These are phyloP conservation scores for Ctenodactylus gundi DNA, from an alignment of 2,113 vertebrate genomes.

Conservation along the genomic window DNA sequence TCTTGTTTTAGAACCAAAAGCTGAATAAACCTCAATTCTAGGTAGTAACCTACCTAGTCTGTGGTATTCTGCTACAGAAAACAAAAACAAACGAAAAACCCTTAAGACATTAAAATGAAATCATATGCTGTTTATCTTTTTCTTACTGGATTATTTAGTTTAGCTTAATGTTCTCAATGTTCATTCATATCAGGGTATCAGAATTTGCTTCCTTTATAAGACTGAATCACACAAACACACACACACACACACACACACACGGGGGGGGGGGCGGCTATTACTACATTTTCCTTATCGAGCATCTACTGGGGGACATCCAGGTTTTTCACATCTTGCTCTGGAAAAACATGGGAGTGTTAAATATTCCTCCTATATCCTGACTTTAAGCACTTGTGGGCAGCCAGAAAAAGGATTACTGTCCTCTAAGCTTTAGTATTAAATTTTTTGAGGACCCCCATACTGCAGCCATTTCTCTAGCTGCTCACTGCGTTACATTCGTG, in stretches of 20 bases:
- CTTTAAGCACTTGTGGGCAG: neutral
- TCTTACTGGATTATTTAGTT: neutral
- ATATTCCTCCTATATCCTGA: neutral
- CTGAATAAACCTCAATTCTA: neutral
- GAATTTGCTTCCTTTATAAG: neutral
- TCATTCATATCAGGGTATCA: neutral
- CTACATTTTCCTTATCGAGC: neutral
- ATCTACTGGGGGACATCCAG: neutral
- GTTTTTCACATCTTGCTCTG: neutral
- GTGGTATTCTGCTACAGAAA: neutral
- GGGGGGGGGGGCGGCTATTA: no score
- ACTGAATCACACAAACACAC: no score
- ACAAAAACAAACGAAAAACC: no score
- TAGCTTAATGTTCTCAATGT: neutral
- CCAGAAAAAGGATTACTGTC: neutral
- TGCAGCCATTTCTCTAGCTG: neutral
- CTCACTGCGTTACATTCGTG: neutral
- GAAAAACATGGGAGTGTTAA: neutral
- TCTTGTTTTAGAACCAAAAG: neutral
- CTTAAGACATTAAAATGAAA: neutral
- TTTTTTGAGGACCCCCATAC: neutral
- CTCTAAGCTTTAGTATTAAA: neutral
- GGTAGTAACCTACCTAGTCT: neutral
- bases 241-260: no score
- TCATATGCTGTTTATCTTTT: neutral